Evolutionary conservation across 1,140 invertebrate species (phyloP), one percentile per base, ranked within the genome.

Genomic region (Anastatus disparis): DNA sequence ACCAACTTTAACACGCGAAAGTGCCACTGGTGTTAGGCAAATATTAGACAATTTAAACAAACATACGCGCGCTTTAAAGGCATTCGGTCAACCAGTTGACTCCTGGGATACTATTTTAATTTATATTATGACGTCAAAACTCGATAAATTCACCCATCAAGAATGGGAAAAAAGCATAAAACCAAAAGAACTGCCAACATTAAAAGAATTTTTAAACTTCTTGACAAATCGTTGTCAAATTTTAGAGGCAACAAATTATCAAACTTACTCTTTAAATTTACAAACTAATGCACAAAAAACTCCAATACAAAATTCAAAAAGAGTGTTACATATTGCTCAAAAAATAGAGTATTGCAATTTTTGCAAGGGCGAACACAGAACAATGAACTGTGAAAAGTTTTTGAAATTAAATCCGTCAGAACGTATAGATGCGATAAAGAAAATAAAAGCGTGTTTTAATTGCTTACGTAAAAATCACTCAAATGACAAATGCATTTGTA

Each of bases 101-200:
- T 10, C 48, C 0, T 78, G 76, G 76, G 71, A 75, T 27, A 42
- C 73, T 0, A 31, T 77, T 7, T 26, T 78, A 22, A 72, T 77
- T 13, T 59, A 68, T 50, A 22, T 75, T 20, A 53, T 76, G 27
- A 44, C 20, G 2, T 50, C 29, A 48, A 78, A 75, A 70, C 66
- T 78, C 20, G 73, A 76, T 48, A 48, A 29, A 22, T 2, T 46
- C 6, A 78, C 75, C 7, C 53, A 61, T 40, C 26, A 56, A 15
- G 69, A 78, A 35, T 79, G 75, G 76, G 73, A 79, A 67, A 46
- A 63, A 3, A 44, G 53, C 1, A 15, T 52, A 3, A 56, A 52
- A 26, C 63, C 31, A 74, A 73, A 55, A 24, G 53, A 35, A 44
- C 78, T 22, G 67, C 55, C n/a, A 78, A 76, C 6, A 72, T 77